Base-by-base conservation (phyloP, 2,888 invertebrate species). In the Agrenia bidenticulata region DNA sequence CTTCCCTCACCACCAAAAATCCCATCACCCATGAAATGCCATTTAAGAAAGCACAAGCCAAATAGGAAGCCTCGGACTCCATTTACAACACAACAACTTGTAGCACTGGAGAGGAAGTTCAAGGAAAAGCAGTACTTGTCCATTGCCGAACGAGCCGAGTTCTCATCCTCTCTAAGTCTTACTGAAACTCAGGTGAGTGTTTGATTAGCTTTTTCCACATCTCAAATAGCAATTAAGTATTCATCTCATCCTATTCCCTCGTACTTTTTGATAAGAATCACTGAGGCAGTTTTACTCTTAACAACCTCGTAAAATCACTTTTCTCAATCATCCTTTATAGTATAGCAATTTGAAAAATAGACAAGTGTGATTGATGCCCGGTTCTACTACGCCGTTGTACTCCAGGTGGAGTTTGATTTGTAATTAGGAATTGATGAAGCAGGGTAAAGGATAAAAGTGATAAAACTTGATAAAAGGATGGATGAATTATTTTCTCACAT, bases 21-120 rank as follows among this genome's bases (percentile, higher is more conserved):
- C 23, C 73, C 74, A 54, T 72, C 73, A 39, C 73, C 73, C 32
- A 67, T 76, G 69, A 74, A 76, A 58, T 72, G 76, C 49, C 73
- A 71, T 26, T 78, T 86, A 64, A 77, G 85, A 64, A 85, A 85
- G 76, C 85, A 86, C 80, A 86, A 86, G 78, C 83, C 83, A 68
- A 86, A 86, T 80, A 80, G 85, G 63, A 86, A 86, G 77, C 85
- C 86, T n/a, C 79, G 85, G 51, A 86, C 85, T 1, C 85, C 85
- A 1, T 86, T 85, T 79, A 85, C 84, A 17, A 84, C 85, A 2
- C 84, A 85, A 69, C 85, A 86, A 77, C 80, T 86, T 59, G 77
- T 84, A 73, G 81, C 84, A 2, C 78, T 85, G 65, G 85, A 85
- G 77, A 78, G 83, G 67, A 86, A 86, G 77, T 85, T 86, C 78